Percentiles rank a stretch among this genome's conserved stretches.
phyloP scores from a whole-genome alignment of 1,140 invertebrate genomes.

The Ceratosolen fusciceps region DNA sequence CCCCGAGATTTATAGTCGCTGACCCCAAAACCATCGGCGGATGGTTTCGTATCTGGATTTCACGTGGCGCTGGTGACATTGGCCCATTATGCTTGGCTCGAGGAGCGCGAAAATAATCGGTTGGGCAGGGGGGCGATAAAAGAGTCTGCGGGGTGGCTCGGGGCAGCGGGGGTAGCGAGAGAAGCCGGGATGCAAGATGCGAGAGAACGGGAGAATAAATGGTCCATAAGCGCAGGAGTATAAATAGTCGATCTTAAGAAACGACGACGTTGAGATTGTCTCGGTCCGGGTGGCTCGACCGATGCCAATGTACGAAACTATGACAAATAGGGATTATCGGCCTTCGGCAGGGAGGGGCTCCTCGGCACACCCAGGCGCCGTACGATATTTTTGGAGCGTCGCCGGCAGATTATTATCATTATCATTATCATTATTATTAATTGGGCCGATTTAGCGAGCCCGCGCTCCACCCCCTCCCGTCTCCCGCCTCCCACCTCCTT shows the following conservation, averaged over 20 bases:
- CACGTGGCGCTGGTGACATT: background rate
- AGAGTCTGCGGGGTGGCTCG: background rate
- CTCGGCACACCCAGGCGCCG: no score
- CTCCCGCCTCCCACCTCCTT: no score
- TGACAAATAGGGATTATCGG: no score
- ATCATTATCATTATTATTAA: no score
- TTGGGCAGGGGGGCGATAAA: background rate
- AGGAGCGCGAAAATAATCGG: background rate
- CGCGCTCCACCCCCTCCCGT: no score
- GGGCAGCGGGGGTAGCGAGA: no score
- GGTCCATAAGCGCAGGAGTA: conserved; percentile 6
- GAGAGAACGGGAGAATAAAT: background rate
- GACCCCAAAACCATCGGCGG: conserved; percentile 1
- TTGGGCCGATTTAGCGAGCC: no score
- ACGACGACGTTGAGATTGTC: conserved; percentile 7
- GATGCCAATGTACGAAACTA: no score
- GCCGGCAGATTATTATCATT: no score
- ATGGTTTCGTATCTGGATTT: background rate
- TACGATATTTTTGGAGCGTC: no score
- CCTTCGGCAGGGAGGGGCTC: no score
- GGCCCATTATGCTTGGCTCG: background rate
- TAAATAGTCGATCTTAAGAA: conserved; percentile 26
- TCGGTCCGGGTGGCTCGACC: no score
- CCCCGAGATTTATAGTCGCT: background rate
- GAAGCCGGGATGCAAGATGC: background rate